Evolutionary conservation across 2,113 vertebrate species (phyloP).

Genomic region (Poeciliopsis occidentalis): DNA sequence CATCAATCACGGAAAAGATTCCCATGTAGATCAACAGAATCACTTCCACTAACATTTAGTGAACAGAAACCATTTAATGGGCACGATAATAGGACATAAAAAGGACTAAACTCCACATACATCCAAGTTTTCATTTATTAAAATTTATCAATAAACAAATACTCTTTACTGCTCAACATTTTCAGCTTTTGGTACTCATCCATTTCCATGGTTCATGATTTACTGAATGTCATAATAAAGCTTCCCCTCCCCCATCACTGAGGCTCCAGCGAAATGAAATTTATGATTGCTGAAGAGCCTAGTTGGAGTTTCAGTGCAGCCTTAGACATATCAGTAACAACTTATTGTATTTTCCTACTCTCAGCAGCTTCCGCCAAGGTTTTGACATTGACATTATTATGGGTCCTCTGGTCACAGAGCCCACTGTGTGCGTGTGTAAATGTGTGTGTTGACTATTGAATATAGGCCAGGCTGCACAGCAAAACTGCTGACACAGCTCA

Average conservation of each 20-base stretch:
- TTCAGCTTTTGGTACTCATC: neutral
- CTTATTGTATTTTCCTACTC: neutral
- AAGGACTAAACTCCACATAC: neutral
- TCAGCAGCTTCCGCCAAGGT: conserved; percentile 4
- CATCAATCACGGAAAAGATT: neutral
- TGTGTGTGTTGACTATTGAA: conserved; percentile 30
- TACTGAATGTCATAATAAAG: neutral
- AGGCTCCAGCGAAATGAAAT: neutral
- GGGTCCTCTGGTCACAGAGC: conserved; percentile 37
- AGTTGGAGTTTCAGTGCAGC: neutral
- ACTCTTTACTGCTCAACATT: too few species aligned
- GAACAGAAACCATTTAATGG: neutral
- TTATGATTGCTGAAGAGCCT: neutral
- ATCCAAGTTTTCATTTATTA: neutral
- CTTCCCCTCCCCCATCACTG: neutral
- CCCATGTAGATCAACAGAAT: neutral
- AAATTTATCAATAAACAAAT: neutral
- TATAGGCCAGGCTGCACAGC: conserved; percentile 36
- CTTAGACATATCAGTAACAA: conserved; percentile 11
- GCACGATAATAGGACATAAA: neutral
- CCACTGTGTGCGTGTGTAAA: conserved; percentile 11
- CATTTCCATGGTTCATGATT: neutral
- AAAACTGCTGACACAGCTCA: conserved; percentile 53
- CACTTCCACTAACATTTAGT: neutral
- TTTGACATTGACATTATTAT: conserved; percentile 27